Evolutionary conservation across 2,113 vertebrate genomes (phyloP), one percentile per base, ranked within the genome.

Genomic region (Mionectes macconnelli): DNA sequence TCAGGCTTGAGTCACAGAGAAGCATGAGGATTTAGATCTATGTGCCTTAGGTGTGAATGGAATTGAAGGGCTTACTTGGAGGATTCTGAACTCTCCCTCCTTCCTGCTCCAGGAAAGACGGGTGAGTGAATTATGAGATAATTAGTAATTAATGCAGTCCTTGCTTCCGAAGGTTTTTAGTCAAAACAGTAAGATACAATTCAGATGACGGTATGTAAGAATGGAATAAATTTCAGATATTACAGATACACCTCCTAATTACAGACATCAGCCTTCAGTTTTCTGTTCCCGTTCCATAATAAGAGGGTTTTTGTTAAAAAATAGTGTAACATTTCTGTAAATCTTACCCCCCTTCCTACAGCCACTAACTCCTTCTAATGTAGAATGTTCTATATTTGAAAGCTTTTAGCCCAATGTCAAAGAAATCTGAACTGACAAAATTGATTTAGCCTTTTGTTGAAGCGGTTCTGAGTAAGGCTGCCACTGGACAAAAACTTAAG

Each of bases 141-240:
- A 94, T 94, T 92, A 86, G 89, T 95, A 96, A 94, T 77, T 77
- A 77, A 70, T 9, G 25, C 64, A 59, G 50, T 83, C 76, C 56
- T 93, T 94, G 64, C 40, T 63, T 96, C 74, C 88, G 42, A 90
- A 96, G 66, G 69, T 64, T 56, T 79, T 73, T 69, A 91, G 64
- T 96, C 80, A 96, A 98, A 98, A 94, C 84, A 96, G 85, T 78
- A 97, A 96, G 91, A 89, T 93, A 40, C 31, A 89, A 84, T 62
- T 93, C 74, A 64, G 74, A 85, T 73, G 60, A 18, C 81, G 96
- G 86, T 92, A 69, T 44, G 16, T 40, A 75, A 84, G 80, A 91
- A 74, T 37, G 28, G 66, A 93, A 78, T 25, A 82, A 74, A 70
- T 47, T 85, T 86, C 40, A 80, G 85, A 76, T 86, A 11, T 12